Evolutionary conservation across 2,113 vertebrate species (phyloP).

Genomic region (Aphyosemion australe): DNA sequence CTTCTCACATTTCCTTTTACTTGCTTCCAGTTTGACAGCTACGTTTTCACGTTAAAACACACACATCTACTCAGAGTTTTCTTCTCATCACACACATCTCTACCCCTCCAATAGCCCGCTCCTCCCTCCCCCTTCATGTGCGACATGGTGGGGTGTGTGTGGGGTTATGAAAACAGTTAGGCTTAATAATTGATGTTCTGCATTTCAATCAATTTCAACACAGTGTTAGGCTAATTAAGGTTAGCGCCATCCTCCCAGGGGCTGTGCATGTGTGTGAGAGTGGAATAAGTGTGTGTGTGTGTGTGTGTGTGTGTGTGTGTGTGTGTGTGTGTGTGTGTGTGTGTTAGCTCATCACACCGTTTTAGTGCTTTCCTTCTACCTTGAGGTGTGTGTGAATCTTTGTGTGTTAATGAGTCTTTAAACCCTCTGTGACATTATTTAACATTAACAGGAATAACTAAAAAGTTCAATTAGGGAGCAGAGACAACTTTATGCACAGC

Average conservation of each 20-base stretch:
- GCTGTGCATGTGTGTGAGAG: slow-evolving; percentile 84
- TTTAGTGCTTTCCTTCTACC: slow-evolving; percentile 28
- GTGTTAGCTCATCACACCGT: slow-evolving; percentile 20
- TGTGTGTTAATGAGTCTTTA: slow-evolving; percentile 76
- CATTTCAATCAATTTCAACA: slow-evolving; percentile 89
- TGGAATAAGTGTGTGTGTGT: slow-evolving; percentile 48
- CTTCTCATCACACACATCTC: slow-evolving; percentile 51
- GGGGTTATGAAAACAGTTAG: slow-evolving; percentile 80
- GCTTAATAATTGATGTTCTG: slow-evolving; percentile 91
- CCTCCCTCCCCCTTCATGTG: slow-evolving; percentile 67
- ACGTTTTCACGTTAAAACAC: slow-evolving; percentile 4
- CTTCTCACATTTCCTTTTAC: background rate
- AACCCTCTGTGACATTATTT: slow-evolving; percentile 76
- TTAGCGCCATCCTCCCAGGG: slow-evolving; percentile 89
- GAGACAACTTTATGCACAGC: slow-evolving; percentile 41
- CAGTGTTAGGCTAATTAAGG: slow-evolving; percentile 97
- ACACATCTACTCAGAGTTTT: slow-evolving; percentile 26
- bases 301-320: slow-evolving; percentile 4
- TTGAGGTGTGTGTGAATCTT: slow-evolving; percentile 49
- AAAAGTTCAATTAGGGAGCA: slow-evolving; percentile 75
- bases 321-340: background rate
- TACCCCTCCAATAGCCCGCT: slow-evolving; percentile 47
- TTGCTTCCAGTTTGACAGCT: background rate
- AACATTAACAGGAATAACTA: slow-evolving; percentile 81
- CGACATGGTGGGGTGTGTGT: slow-evolving; percentile 73